These are phyloP conservation scores for Musca vetustissima DNA, from an alignment of 1,140 invertebrate species.

Conservation along the genomic window DNA sequence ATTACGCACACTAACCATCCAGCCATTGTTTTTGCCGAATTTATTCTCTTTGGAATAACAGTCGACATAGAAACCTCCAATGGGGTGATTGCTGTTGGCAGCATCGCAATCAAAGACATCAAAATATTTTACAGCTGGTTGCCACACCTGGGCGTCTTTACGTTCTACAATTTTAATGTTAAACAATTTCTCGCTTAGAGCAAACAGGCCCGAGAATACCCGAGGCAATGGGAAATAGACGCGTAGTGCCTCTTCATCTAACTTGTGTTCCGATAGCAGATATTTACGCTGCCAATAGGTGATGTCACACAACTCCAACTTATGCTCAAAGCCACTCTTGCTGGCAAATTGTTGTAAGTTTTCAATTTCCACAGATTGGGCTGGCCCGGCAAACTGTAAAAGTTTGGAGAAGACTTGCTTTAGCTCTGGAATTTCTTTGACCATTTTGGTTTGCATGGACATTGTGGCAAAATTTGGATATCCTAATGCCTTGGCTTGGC, in stretches of 20 bases:
- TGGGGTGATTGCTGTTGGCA: constrained; percentile 60
- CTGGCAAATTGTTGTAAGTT: constrained; percentile 74
- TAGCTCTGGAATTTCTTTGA: constrained; percentile 77
- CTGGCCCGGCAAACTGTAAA: constrained; percentile 66
- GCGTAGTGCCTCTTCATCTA: constrained; percentile 70
- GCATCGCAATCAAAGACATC: constrained; percentile 74
- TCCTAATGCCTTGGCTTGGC: constrained; percentile 73
- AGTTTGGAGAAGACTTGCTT: constrained; percentile 72
- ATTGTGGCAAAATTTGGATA: constrained; percentile 79
- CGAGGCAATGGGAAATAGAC: constrained; percentile 82
- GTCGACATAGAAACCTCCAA: constrained; percentile 83
- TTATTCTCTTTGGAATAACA: constrained; percentile 69
- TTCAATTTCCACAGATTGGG: constrained; percentile 75
- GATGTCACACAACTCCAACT: constrained; percentile 81
- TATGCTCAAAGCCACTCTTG: constrained; percentile 69
- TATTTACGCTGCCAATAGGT: constrained; percentile 82
- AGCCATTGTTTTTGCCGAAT: constrained; percentile 63
- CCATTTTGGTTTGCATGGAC: constrained; percentile 95
- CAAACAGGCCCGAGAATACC: constrained; percentile 76
- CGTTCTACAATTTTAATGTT: constrained; percentile 78
- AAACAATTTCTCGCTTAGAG: constrained; percentile 76
- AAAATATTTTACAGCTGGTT: constrained; percentile 82
- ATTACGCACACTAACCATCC: constrained; percentile 69
- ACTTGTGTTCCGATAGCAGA: constrained; percentile 64
- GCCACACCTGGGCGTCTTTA: constrained; percentile 71